Evolutionary conservation across 2,888 invertebrate species (phyloP), one percentile per base, ranked within the genome.

Genomic region (Plebejus anna): DNA sequence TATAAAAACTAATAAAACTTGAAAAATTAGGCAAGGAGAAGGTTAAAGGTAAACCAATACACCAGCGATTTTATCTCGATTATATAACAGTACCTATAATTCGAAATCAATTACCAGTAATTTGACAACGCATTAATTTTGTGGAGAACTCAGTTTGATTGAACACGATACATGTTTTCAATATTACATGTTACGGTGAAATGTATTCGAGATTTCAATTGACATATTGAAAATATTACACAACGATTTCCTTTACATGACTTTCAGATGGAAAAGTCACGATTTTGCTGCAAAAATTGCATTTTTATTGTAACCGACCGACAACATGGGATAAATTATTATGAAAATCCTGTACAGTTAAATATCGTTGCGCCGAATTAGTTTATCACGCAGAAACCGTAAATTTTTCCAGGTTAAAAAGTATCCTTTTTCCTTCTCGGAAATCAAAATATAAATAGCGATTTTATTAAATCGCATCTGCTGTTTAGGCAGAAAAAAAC

Each of bases 71-170:
- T 66, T 66, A 66, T 66, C 66, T 66, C 36, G 66, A 36, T 32
- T 11, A 32, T 13, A 36, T 36, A 66, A 16, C 55, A 2, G 47
- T 47, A 47, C 16, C 66, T 11, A 11, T 66, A 66, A 66, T 66
- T 66, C 11, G 32, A 66, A 66, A 66, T 66, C 36, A 66, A 66
- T 66, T 66, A 66, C 66, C 66, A 32, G 66, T 13, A 66, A 66
- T 66, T 66, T 66, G 66, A 66, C 66, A 66, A 66, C 66, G 66
- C 16, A 66, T 36, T 66, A 66, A 66, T 66, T 66, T 66, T 32
- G 66, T 36, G 66, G 32, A 66, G 32, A 38, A 66, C 75, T 66
- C 75, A 32, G 47, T 66, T 75, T 75, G 75, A 32, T 75, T 75
- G 75, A 66, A 66, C 13, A 66, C 61, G 61, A 32, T 66, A 66